phyloP scores from a whole-genome alignment of 2,797 vertebrate species.

The Myotis myotis region DNA sequence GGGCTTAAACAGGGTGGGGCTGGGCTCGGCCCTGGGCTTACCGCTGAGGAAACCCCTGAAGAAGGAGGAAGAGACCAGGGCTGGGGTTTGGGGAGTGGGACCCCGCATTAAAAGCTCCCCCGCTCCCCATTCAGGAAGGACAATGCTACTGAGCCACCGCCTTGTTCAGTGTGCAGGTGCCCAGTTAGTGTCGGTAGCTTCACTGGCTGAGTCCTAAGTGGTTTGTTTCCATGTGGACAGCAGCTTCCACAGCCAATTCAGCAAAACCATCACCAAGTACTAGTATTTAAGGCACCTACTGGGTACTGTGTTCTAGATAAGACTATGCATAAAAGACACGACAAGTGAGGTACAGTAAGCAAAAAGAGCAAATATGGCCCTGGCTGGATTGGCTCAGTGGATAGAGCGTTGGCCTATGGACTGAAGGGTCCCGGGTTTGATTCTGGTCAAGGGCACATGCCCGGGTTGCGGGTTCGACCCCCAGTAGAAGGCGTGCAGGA shows the following conservation, averaged over 20 bases:
- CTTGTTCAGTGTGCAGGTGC: neutral
- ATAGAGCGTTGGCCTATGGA: too few relatives aligned
- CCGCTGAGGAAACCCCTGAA: neutral
- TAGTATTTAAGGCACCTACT: neutral
- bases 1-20: neutral
- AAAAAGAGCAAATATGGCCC: neutral
- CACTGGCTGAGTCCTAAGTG: neutral
- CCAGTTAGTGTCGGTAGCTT: neutral
- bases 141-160: neutral
- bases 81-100: neutral
- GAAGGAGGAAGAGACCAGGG: neutral
- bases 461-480: too few relatives aligned
- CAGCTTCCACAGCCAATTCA: neutral
- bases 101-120: neutral
- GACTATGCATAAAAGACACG: neutral
- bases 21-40: neutral
- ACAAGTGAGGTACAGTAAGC: neutral
- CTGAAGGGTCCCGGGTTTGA: too few relatives aligned
- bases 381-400: too few relatives aligned
- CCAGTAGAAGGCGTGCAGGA: too few relatives aligned
- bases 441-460: too few relatives aligned
- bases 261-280: neutral
- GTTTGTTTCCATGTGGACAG: neutral
- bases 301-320: neutral
- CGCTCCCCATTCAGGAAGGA: neutral